Evolutionary conservation across 1,140 invertebrate genomes (phyloP), one percentile per base, ranked within the genome.

Genomic region (Semibalanus balanoides): DNA sequence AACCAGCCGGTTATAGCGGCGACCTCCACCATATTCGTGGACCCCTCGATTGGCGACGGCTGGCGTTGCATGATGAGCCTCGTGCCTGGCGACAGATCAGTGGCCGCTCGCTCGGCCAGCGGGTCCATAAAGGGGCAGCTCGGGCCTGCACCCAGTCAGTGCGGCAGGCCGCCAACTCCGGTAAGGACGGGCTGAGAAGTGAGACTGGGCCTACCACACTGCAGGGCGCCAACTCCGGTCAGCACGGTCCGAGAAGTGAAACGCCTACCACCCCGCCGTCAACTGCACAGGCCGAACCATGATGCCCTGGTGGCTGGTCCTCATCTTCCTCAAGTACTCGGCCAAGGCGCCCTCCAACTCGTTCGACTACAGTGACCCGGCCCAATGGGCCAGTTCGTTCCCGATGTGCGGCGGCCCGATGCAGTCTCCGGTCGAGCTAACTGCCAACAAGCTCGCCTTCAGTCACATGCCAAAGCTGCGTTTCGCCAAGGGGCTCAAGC

Each of bases 361-460:
- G 51, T 64, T 22, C 51, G 51, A 64, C 51, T 64, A 64, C 51
- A 64, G 14, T 3, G 51, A 64, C 14, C 77, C 77, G 25, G 27
- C 30, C 30, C 30, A 0, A 25, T 78, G 77, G 77, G 28, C n/a
- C 0, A 35, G 28, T 0, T 29, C 40, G 25, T 78, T 74, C 75
- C 77, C 77, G 0, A 25, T 28, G 7, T 78, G 77, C 51, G 77
- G 71, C 25, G 74, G 74, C 0, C 17, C n/a, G 25, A 19, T 30
- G 25, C 82, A 83, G 74, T 83, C 82, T 30, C 82, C 82, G 11
- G 80, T 83, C 22, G 78, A 81, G 74, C 78, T 83, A 17, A 76
- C 35, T 14, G 29, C 72, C 3, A 35, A 40, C 7, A 70, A 75
- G n/a, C 70, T 43, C 3, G 30, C 27, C 25, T 73, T 73, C 74